A percentile compares a stretch with the other conserved stretches of the same genome.
These are phyloP conservation scores for Antigone vipio DNA, from an alignment of 2,113 vertebrate genomes.

Conservation along the genomic window DNA sequence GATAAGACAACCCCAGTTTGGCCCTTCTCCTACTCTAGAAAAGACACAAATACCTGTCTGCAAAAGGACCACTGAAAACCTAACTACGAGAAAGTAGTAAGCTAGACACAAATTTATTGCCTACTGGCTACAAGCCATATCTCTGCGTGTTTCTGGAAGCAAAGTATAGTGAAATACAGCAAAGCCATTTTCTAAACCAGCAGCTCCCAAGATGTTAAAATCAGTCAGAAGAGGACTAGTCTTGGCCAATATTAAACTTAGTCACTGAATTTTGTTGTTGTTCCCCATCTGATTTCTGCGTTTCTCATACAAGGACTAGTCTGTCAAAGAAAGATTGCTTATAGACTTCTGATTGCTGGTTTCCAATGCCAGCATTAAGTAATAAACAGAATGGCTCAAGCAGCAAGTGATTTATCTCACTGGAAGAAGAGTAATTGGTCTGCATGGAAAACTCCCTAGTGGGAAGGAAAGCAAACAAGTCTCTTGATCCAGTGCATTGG, in stretches of 20 bases:
- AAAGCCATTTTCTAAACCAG: background rate
- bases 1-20: background rate
- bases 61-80: background rate
- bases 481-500: background rate
- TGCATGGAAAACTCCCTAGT: background rate
- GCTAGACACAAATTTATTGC: background rate
- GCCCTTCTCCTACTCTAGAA: background rate
- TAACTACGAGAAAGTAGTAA: background rate
- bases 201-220: background rate
- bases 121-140: background rate
- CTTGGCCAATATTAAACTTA: background rate
- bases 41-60: background rate
- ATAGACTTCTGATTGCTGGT: background rate
- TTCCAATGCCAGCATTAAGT: background rate
- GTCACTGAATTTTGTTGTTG: background rate
- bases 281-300: background rate
- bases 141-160: background rate
- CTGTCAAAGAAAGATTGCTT: background rate
- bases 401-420: background rate
- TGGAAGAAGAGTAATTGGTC: background rate
- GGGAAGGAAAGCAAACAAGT: background rate
- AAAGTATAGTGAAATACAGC: fast-evolving
- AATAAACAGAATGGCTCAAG: background rate
- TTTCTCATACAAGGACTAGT: background rate
- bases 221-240: background rate